A percentile compares a stretch with the other conserved stretches of the same genome.
These are phyloP conservation scores for Cepaea nemoralis DNA, from an alignment of 1,140 invertebrate species.

Conservation along the genomic window DNA sequence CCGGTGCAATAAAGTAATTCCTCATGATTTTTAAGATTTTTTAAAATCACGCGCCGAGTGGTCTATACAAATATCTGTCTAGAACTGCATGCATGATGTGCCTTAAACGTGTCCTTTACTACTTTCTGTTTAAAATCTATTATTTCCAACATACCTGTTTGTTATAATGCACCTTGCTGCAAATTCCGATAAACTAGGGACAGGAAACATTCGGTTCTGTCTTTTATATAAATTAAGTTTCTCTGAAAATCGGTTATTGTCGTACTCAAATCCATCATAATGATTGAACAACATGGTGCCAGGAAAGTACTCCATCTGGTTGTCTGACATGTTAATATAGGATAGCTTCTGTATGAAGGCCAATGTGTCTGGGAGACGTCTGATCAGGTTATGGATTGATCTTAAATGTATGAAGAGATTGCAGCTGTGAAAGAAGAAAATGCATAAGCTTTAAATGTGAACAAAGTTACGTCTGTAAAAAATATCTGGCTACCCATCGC, in stretches of 20 bases:
- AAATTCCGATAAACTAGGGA: constrained; percentile 14
- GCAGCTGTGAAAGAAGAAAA: background rate
- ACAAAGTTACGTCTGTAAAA: no score
- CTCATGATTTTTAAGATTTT: no score
- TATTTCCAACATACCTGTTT: background rate
- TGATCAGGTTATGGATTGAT: constrained; percentile 9
- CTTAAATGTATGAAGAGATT: background rate
- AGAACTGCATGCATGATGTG: no score
- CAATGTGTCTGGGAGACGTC: background rate
- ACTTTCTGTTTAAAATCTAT: background rate
- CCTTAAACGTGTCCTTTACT: no score
- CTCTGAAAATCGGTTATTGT: constrained; percentile 7
- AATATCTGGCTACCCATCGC: no score
- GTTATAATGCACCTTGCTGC: background rate
- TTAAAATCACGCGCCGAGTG: no score
- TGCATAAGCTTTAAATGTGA: no score
- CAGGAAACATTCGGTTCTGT: background rate
- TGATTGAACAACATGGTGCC: background rate
- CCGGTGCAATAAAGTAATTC: no score
- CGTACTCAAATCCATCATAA: background rate
- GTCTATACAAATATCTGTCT: no score
- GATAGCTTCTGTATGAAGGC: background rate
- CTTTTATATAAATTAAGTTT: background rate
- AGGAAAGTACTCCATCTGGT: constrained; percentile 12
- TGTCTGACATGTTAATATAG: background rate